Percentiles rank a stretch among this genome's conserved stretches.
phyloP scores from a whole-genome alignment of 2,888 invertebrate genomes.

The Tetramorium bicarinatum region DNA sequence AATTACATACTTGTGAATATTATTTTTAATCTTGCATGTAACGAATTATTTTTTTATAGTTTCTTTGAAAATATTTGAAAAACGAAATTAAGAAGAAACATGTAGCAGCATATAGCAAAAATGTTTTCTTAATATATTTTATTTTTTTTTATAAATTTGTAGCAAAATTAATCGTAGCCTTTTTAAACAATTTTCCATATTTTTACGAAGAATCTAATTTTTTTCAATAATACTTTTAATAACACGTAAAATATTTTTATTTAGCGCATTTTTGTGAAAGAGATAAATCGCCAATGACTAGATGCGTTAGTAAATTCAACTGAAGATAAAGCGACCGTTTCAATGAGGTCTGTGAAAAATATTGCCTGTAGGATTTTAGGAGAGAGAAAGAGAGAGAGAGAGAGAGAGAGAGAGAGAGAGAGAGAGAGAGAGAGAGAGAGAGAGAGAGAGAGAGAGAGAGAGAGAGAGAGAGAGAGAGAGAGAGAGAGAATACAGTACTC shows the following conservation, averaged over 20 bases:
- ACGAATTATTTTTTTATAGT: background rate
- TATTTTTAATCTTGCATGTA: background rate
- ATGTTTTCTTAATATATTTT: background rate
- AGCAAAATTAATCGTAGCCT: background rate
- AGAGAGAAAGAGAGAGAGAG: background rate
- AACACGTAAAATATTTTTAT: background rate
- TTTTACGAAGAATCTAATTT: background rate
- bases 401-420: background rate
- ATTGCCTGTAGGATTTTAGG: background rate
- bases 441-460: background rate
- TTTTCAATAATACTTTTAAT: background rate
- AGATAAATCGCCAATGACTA: slow-evolving; percentile 6
- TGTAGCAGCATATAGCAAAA: background rate
- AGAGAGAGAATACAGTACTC: background rate
- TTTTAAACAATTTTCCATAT: background rate
- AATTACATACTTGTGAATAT: background rate
- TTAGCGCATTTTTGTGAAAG: background rate
- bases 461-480: background rate
- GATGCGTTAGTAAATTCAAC: background rate
- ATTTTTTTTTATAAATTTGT: background rate
- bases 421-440: background rate
- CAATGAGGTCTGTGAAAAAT: slow-evolving; percentile 18
- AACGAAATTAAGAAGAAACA: background rate
- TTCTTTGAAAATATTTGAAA: background rate
- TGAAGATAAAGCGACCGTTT: slow-evolving; percentile 9